A percentile compares a stretch with the other conserved stretches of the same genome.
These are phyloP conservation scores for Spodoptera frugiperda DNA, from an alignment of 1,140 invertebrate species.

Conservation along the genomic window DNA sequence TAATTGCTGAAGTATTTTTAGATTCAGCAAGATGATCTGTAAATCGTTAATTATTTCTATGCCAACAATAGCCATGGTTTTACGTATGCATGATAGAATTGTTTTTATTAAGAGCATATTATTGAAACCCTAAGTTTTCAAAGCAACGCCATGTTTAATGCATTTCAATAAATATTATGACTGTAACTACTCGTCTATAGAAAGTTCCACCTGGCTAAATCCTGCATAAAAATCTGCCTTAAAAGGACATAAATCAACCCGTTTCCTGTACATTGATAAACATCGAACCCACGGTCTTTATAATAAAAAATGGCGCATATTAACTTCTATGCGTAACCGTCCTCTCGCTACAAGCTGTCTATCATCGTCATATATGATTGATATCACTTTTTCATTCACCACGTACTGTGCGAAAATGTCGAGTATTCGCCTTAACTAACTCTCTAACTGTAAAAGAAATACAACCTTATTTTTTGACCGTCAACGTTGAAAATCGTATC, in stretches of 20 bases:
- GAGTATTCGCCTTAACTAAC: conserved; percentile 65
- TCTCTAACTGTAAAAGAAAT: conserved; percentile 36
- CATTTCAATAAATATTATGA: too few species aligned
- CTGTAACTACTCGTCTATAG: not conserved
- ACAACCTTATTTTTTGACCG: not conserved
- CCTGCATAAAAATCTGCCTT: conserved; percentile 10
- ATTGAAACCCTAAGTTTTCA: too few species aligned
- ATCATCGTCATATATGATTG: conserved; percentile 81
- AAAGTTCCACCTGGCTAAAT: conserved; percentile 18
- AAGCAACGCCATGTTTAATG: too few species aligned
- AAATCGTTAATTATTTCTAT: too few species aligned
- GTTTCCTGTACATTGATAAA: conserved; percentile 32
- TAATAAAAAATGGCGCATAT: conserved; percentile 42
- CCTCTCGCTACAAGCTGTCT: conserved; percentile 62
- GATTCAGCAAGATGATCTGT: too few species aligned
- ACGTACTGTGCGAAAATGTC: conserved; percentile 54
- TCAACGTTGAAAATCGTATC: conserved; percentile 51
- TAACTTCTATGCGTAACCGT: conserved; percentile 40
- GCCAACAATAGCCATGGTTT: too few species aligned
- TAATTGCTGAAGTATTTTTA: too few species aligned
- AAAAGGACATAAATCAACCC: conserved; percentile 41
- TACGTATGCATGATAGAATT: too few species aligned
- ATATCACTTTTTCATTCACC: conserved; percentile 76
- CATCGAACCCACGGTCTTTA: conserved; percentile 32
- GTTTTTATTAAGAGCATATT: too few species aligned